A percentile compares a stretch with the other conserved stretches of the same genome.
Evolutionary conservation across 1,140 invertebrate species (phyloP).

Genomic region (Babylonia areolata): DNA sequence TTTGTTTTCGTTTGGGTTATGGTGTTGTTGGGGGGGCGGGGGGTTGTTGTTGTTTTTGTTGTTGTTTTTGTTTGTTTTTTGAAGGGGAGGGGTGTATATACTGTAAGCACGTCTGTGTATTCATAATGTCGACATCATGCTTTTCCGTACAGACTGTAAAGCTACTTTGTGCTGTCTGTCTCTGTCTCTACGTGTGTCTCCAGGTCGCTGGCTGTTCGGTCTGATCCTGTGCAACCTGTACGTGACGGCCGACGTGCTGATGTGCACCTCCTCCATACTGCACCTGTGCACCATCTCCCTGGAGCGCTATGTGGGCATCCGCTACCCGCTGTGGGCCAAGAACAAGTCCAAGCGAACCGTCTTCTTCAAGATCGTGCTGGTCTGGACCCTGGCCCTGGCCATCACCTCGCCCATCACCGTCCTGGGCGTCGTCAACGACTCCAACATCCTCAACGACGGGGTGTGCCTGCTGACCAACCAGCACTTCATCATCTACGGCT

Average conservation of each 20-base stretch:
- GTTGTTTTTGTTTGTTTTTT: no score
- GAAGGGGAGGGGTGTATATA: no score
- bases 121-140: no score
- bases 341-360: constrained; percentile 88
- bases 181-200: neutral
- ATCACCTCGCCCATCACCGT: constrained; percentile 92
- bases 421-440: constrained; percentile 83
- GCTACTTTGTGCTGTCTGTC: neutral
- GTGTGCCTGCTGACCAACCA: constrained; percentile 82
- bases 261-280: constrained; percentile 94
- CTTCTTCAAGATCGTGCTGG: constrained; percentile 90
- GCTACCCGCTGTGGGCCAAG: constrained; percentile 86
- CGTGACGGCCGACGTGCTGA: constrained; percentile 94
- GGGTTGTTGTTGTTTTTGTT: no score
- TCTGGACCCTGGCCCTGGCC: constrained; percentile 91
- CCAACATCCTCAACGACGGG: constrained; percentile 73
- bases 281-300: constrained; percentile 76
- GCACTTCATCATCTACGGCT: constrained; percentile 91
- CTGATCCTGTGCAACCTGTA: constrained; percentile 94
- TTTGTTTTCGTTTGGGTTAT: no score
- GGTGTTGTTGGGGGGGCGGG: no score
- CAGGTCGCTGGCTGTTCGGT: constrained; percentile 95
- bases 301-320: constrained; percentile 87
- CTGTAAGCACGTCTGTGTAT: no score
- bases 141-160: no score